Evolutionary conservation across 92 coral and sea anemone species (phyloP).

Genomic region (Palythoa grandiflora): DNA sequence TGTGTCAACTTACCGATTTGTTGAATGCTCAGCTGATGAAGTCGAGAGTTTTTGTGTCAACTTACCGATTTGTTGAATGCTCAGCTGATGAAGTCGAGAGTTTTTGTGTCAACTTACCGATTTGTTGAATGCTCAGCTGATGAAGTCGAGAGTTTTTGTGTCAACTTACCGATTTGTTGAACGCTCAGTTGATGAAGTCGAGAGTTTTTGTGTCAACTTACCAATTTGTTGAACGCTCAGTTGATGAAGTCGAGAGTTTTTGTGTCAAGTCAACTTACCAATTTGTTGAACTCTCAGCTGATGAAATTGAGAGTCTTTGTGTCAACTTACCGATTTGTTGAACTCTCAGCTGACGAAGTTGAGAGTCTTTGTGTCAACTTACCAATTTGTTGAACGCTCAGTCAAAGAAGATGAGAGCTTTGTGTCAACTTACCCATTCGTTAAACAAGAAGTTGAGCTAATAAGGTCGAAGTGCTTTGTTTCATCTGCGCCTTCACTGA

Average conservation of each 20-base stretch:
- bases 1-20: no score
- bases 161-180: background rate
- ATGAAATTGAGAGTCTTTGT: background rate
- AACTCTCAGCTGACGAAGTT: no score
- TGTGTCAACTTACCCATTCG: background rate
- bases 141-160: no score
- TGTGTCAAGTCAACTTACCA: background rate
- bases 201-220: background rate
- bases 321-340: no score
- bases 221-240: background rate
- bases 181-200: background rate
- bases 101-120: no score
- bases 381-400: background rate
- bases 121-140: no score
- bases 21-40: no score
- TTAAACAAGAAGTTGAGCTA: background rate
- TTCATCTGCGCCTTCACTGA: background rate
- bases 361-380: background rate
- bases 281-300: background rate
- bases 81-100: no score
- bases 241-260: background rate
- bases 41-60: no score
- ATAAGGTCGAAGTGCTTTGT: slow-evolving; percentile 30
- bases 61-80: no score
- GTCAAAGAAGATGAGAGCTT: no score